phyloP scores from a whole-genome alignment of 2,797 vertebrate species.

The Anas acuta region DNA sequence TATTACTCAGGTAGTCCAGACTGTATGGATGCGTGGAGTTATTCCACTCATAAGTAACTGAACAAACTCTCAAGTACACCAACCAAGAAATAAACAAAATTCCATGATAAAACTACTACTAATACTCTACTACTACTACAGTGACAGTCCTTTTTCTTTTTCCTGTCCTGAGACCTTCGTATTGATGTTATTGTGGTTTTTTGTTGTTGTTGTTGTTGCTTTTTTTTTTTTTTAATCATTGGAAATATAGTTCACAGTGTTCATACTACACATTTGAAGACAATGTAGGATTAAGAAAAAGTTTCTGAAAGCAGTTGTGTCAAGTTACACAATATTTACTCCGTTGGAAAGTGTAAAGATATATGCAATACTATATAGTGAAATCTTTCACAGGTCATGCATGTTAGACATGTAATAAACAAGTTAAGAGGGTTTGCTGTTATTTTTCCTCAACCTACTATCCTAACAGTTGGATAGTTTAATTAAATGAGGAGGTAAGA shows the following conservation, averaged over 20 bases:
- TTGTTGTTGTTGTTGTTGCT: too few relatives aligned
- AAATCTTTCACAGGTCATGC: not conserved
- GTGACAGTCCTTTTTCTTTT: not conserved
- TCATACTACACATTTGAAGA: not conserved
- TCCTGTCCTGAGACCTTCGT: not conserved
- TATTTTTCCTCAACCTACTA: not conserved
- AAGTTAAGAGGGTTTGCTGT: not conserved
- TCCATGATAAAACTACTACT: not conserved
- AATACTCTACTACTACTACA: too few relatives aligned
- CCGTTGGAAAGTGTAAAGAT: not conserved
- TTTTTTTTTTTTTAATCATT: not conserved
- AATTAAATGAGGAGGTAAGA: not conserved
- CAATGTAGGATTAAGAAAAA: not conserved
- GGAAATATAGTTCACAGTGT: not conserved
- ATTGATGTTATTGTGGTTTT: not conserved
- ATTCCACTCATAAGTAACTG: not conserved
- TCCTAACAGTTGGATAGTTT: not conserved
- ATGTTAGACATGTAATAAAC: not conserved
- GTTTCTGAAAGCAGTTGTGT: not conserved
- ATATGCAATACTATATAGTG: not conserved
- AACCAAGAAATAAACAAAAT: not conserved
- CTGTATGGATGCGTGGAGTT: not conserved
- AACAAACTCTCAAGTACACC: not conserved
- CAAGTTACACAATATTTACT: too few relatives aligned
- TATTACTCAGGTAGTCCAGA: not conserved